Evolutionary conservation across 2,797 vertebrate genomes (phyloP).

Genomic region (Phalanger gymnotis): DNA sequence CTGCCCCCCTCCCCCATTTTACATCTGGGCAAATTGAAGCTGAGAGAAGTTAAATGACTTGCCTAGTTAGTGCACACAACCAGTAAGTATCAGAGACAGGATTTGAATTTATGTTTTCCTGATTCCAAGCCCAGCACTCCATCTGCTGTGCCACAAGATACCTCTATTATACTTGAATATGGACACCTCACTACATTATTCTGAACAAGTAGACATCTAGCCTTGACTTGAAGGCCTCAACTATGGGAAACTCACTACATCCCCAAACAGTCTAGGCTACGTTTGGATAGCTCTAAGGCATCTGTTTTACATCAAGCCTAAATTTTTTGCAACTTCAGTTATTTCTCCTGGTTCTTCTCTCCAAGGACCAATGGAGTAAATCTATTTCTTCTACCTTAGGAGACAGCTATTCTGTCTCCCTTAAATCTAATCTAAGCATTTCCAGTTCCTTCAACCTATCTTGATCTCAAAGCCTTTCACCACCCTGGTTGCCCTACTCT

Average conservation of each 20-base stretch:
- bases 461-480: background rate
- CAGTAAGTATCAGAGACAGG: background rate
- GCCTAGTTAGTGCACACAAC: background rate
- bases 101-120: background rate
- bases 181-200: background rate
- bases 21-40: background rate
- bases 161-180: background rate
- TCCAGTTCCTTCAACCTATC: background rate
- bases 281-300: background rate
- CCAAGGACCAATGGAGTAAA: background rate
- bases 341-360: background rate
- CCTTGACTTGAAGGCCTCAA: background rate
- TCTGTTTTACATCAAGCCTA: background rate
- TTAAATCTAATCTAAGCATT: background rate
- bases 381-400: background rate
- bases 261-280: background rate
- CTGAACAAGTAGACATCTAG: background rate
- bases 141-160: background rate
- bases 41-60: background rate
- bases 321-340: background rate
- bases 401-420: background rate
- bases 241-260: background rate
- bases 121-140: background rate
- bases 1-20: background rate
- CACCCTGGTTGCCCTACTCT: background rate